Evolutionary conservation across 2,888 invertebrate genomes (phyloP), one percentile per base, ranked within the genome.

Genomic region (Pimpla rufipes): DNA sequence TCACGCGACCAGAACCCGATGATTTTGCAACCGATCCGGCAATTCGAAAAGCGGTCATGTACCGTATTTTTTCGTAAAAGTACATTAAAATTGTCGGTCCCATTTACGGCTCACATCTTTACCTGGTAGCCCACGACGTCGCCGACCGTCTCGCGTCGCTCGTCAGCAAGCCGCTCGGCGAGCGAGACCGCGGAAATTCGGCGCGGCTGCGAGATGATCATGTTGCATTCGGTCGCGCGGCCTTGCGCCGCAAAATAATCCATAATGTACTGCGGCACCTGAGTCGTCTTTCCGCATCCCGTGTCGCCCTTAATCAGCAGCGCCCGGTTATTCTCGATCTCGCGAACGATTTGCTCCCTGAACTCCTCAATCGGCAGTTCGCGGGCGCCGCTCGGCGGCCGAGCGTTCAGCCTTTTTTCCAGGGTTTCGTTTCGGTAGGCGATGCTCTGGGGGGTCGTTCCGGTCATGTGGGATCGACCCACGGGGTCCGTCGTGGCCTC

Each of bases 241-340:
- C 90, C 91, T 55, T 89, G 87, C 73, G 86, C 86, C 2, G 93
- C 93, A 92, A 91, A 96, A 88, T 87, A 92, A 93, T 95, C 95
- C 74, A 95, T 88, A 55, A 95, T 94, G 87, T 94, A 95, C 55
- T 96, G 95, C 0, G 97, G 96, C 7, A 95, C 95, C 71, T 96
- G 94, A 0, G 96, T 96, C 29, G 96, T 96, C 90, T 97, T 97
- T 0, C 97, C 97, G 90, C 96, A 96, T 0, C 96, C 96, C 0
- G 96, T 96, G 79, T 96, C 96, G 0, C 96, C 97, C 79, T 95
- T 95, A 59, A 97, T 93, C 1, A 97, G 94, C 0, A 95, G 84
- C 0, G 96, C 95, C 40, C 94, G 94, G 83, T 95, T 94, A 0
- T 93, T 87, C 11, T 93, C 88, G 1, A 96, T 86, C 0, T 94